These are phyloP conservation scores for Drosophila hamatofila DNA, from an alignment of 2,888 invertebrate species.

Conservation along the genomic window DNA sequence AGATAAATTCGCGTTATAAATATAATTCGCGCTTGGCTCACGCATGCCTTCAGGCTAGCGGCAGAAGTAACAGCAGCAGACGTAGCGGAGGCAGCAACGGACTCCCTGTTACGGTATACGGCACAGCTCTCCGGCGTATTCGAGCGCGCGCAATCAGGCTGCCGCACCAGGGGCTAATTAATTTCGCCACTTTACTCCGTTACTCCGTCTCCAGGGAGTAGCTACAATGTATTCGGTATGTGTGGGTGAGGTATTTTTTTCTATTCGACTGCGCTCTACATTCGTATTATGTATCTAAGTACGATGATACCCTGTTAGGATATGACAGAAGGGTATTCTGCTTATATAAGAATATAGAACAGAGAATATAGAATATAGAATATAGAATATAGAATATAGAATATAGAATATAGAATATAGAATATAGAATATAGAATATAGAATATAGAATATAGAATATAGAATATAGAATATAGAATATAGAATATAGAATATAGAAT, in stretches of 20 bases:
- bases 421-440: not conserved
- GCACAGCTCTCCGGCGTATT: slow-evolving; percentile 55
- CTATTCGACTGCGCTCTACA: slow-evolving; percentile 23
- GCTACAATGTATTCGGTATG: slow-evolving; percentile 37
- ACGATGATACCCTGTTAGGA: slow-evolving; percentile 4
- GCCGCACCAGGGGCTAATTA: slow-evolving; percentile 80
- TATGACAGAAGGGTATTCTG: not conserved
- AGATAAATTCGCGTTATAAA: slow-evolving; percentile 78
- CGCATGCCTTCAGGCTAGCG: slow-evolving; percentile 35
- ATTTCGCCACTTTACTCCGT: slow-evolving; percentile 78
- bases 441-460: slow-evolving; percentile 2
- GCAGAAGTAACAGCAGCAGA: not conserved
- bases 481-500: slow-evolving; percentile 2
- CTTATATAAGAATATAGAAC: too few relatives aligned
- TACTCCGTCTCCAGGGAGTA: slow-evolving; percentile 64
- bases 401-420: not conserved
- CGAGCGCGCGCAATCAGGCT: slow-evolving; percentile 71
- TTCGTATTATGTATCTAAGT: slow-evolving; percentile 15
- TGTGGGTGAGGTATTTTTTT: slow-evolving; percentile 46
- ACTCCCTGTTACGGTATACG: slow-evolving; percentile 31
- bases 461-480: slow-evolving; percentile 2
- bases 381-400: slow-evolving; percentile 1
- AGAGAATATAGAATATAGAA: not conserved
- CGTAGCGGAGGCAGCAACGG: not conserved
- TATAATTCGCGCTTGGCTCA: slow-evolving; percentile 69